Evolutionary conservation across 2,797 vertebrate species (phyloP).

Genomic region (Anguilla megastoma): DNA sequence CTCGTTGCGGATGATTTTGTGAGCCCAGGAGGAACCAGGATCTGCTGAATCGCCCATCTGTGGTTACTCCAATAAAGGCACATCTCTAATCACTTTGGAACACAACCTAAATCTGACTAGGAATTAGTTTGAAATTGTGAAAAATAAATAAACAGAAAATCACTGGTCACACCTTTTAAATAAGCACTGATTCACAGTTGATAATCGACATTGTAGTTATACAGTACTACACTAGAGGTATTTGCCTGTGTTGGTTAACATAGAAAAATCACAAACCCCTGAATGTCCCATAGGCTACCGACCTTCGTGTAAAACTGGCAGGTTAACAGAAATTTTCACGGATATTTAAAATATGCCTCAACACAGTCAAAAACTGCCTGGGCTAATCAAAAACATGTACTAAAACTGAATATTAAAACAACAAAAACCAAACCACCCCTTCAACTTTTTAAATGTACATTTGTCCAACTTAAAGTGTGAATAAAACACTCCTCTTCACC

Average conservation of each 20-base stretch:
- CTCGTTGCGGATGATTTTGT: not conserved
- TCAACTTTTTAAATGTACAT: not conserved
- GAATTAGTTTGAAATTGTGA: not conserved
- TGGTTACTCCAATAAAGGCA: not conserved
- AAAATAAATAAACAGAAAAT: not conserved
- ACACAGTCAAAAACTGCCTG: too few relatives aligned
- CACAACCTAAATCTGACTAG: not conserved
- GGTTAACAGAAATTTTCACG: too few relatives aligned
- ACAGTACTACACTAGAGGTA: too few relatives aligned
- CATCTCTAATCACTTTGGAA: not conserved
- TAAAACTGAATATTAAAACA: too few relatives aligned
- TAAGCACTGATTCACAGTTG: not conserved
- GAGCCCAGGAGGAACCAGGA: not conserved
- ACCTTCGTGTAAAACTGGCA: too few relatives aligned
- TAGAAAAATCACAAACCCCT: too few relatives aligned
- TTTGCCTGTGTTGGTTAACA: too few relatives aligned
- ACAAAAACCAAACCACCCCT: too few relatives aligned
- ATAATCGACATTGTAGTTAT: too few relatives aligned
- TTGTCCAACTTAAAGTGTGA: not conserved
- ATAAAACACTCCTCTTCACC: not conserved
- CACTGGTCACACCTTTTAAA: not conserved
- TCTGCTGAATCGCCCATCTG: not conserved
- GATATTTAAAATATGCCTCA: too few relatives aligned
- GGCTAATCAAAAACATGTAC: too few relatives aligned
- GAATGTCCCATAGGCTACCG: too few relatives aligned